phyloP scores from a whole-genome alignment of 2,113 vertebrate species.

The Nicator chloris region DNA sequence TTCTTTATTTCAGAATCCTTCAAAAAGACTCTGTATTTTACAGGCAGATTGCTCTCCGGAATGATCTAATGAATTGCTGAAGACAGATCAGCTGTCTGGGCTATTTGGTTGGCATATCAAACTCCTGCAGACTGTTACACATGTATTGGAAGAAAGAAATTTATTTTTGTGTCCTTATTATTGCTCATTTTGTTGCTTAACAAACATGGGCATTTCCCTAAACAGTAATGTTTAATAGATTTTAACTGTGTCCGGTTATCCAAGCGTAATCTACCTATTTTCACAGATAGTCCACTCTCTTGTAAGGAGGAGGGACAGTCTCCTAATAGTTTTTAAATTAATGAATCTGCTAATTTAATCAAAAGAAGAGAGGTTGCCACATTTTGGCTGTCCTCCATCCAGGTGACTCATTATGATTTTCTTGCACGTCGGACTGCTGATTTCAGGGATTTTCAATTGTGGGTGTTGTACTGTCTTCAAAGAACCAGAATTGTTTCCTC shows the following conservation, averaged over 20 bases:
- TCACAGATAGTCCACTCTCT: neutral
- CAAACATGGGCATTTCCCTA: neutral
- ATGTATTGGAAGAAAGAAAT: neutral
- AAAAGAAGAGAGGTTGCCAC: neutral
- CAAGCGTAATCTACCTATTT: rapidly evolving
- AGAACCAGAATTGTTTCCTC: neutral
- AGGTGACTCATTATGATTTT: neutral
- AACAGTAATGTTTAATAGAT: neutral
- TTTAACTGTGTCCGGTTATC: neutral
- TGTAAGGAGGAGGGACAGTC: neutral
- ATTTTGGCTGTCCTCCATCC: neutral
- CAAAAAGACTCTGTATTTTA: neutral
- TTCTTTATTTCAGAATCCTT: neutral
- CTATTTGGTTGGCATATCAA: neutral
- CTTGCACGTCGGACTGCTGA: neutral
- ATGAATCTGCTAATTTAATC: neutral
- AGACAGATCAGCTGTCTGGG: neutral
- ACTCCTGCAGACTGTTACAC: neutral
- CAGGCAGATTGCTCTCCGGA: neutral
- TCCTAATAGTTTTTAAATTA: neutral
- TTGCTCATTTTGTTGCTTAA: neutral
- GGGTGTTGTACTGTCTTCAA: neutral
- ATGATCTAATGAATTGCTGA: neutral
- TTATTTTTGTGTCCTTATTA: neutral
- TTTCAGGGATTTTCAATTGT: neutral